These are phyloP conservation scores for Limnephilus marmoratus DNA, from an alignment of 2,888 invertebrate species.

Conservation along the genomic window DNA sequence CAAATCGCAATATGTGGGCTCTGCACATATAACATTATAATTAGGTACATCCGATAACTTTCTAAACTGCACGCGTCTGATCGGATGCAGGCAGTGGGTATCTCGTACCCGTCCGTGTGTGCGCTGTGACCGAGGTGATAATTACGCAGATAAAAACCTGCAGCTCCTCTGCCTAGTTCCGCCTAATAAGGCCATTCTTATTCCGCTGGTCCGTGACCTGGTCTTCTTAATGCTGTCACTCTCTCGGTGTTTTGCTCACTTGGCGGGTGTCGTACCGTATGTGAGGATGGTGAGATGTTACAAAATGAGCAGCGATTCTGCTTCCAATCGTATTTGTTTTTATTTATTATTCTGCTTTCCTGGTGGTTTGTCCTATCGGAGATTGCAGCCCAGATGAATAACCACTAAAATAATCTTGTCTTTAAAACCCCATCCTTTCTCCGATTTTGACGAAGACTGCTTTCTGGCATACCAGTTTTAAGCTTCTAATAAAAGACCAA, in stretches of 20 bases:
- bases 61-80: background rate
- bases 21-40: background rate
- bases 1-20: background rate
- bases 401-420: too few relatives aligned
- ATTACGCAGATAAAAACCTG: background rate
- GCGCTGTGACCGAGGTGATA: background rate
- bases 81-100: background rate
- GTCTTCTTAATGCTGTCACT: background rate
- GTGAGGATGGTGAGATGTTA: background rate
- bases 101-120: background rate
- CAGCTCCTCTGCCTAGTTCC: too few relatives aligned
- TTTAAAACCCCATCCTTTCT: too few relatives aligned
- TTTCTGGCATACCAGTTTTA: too few relatives aligned
- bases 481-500: too few relatives aligned
- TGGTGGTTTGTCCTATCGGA: too few relatives aligned
- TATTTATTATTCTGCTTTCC: too few relatives aligned
- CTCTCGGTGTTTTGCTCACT: background rate
- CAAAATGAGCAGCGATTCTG: background rate
- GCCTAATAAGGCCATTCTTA: constrained; percentile 10
- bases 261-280: background rate
- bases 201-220: background rate
- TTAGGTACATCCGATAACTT: background rate
- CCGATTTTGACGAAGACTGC: too few relatives aligned
- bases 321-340: background rate
- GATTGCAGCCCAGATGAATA: too few relatives aligned